Conservation (phyloP, 35 echinoderm and acorn worm species). For the Hemicentrotus pulcherrimus region DNA sequence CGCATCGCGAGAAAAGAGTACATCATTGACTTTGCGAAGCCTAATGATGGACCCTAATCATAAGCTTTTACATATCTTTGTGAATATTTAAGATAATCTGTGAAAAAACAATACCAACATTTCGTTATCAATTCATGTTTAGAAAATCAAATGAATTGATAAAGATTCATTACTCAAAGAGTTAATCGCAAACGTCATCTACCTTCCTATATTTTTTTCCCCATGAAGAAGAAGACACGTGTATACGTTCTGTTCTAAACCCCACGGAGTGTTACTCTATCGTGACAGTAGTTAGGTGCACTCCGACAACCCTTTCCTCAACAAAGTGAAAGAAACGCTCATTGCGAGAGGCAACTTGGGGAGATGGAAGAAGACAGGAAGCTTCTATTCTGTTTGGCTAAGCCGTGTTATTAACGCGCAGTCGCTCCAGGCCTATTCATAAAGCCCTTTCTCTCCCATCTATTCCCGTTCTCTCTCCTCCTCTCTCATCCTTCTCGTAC, state of each 20-base stretch:
- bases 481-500: not conserved
- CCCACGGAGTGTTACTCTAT: not conserved
- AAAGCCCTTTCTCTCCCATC: not conserved
- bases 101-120: not conserved
- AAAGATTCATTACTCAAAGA: too few species aligned
- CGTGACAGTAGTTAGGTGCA: not conserved
- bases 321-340: not conserved
- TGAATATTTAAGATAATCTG: not conserved
- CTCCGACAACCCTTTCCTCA: not conserved
- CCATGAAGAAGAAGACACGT: not conserved
- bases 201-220: not conserved
- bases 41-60: not conserved
- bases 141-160: too few species aligned
- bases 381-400: conserved; percentile 36
- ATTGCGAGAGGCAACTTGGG: not conserved
- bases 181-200: not conserved
- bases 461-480: not conserved
- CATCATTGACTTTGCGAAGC: not conserved
- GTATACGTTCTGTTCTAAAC: not conserved
- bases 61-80: not conserved
- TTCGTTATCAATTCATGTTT: too few species aligned
- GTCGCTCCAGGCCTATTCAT: conserved; percentile 29
- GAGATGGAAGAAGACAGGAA: not conserved
- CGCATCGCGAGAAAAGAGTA: not conserved
- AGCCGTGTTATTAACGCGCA: conserved; percentile 4